Evolutionary conservation across 2,113 vertebrate genomes (phyloP).

Genomic region (Daubentonia madagascariensis): DNA sequence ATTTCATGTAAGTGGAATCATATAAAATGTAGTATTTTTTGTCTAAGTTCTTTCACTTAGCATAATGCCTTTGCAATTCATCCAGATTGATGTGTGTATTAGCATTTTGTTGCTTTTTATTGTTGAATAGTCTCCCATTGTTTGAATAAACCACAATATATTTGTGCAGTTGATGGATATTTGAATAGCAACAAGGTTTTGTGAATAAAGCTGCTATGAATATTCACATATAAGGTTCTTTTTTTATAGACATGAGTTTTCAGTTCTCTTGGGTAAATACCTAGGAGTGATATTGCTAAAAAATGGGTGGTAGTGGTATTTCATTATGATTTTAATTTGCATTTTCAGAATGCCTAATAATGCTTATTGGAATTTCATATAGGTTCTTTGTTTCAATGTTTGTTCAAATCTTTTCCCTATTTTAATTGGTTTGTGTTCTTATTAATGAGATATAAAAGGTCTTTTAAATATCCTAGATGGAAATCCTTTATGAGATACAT

Average conservation of each 20-base stretch:
- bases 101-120: background rate
- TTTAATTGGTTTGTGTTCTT: background rate
- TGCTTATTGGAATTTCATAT: background rate
- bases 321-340: constrained; percentile 13
- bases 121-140: background rate
- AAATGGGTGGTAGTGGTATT: background rate
- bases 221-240: background rate
- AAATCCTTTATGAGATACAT: background rate
- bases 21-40: background rate
- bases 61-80: background rate
- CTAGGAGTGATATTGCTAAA: background rate
- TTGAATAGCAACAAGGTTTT: background rate
- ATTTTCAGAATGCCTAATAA: background rate
- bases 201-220: background rate
- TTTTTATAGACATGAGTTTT: background rate
- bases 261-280: constrained; percentile 19
- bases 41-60: background rate
- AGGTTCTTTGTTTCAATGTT: background rate
- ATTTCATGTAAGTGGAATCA: background rate
- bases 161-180: background rate
- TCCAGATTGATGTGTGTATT: background rate
- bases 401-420: background rate
- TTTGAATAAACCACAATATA: background rate
- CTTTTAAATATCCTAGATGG: background rate
- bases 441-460: background rate